A percentile compares a stretch with the other conserved stretches of the same genome.
Conservation (phyloP, 2,113 vertebrate genomes). For the Carassius auratus region DNA sequence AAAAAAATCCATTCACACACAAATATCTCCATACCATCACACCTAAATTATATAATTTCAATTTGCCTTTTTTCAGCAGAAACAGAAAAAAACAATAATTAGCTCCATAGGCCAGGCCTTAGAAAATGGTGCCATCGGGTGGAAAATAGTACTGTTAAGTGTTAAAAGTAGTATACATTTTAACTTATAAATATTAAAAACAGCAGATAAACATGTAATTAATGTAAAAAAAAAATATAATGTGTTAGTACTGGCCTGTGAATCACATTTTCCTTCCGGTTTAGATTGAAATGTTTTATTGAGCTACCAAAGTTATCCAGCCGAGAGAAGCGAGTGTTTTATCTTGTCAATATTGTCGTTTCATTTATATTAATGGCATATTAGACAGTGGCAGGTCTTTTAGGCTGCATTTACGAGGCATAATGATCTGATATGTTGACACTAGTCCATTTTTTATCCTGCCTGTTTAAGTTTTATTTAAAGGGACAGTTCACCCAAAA, state of each 20-base stretch:
- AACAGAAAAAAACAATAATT: not conserved
- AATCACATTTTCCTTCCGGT: not conserved
- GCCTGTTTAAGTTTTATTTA: not conserved
- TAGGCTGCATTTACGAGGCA: not conserved
- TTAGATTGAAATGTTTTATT: not conserved
- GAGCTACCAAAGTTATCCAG: not conserved
- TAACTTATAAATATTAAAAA: too few species aligned
- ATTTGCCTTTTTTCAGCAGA: not conserved
- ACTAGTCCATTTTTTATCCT: not conserved
- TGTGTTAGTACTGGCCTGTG: not conserved
- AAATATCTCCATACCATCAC: not conserved
- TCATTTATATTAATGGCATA: constrained; percentile 9
- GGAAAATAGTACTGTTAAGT: not conserved
- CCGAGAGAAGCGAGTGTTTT: not conserved
- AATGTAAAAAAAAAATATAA: not conserved
- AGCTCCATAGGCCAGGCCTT: not conserved
- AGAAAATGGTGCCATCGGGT: not conserved
- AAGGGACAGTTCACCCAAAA: not conserved
- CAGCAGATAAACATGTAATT: too few species aligned
- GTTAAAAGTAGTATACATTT: not conserved
- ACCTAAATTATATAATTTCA: not conserved
- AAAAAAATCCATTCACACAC: not conserved
- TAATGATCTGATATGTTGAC: not conserved
- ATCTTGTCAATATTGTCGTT: not conserved
- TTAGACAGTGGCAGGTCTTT: not conserved